These are phyloP conservation scores for Perizoma affinitatum DNA, from an alignment of 2,888 invertebrate species.

Conservation along the genomic window DNA sequence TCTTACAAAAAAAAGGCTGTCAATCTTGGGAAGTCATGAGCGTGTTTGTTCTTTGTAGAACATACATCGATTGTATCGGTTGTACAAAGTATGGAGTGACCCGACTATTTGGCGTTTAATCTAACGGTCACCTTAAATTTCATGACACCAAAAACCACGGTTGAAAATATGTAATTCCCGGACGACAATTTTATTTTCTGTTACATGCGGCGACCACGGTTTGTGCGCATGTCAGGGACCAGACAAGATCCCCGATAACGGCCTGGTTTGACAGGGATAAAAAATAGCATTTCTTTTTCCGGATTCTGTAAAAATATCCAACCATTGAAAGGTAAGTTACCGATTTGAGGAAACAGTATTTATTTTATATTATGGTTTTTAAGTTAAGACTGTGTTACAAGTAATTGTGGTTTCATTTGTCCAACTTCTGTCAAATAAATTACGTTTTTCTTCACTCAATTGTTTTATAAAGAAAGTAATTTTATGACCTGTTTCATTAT, in stretches of 20 bases:
- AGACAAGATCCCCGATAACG: conserved; percentile 36
- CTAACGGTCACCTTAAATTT: conserved; percentile 43
- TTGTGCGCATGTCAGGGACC: conserved; percentile 30
- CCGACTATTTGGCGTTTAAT: not conserved
- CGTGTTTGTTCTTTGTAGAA: too few relatives aligned
- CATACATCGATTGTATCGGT: too few relatives aligned
- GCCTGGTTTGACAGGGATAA: conserved; percentile 28
- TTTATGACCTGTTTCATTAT: too few relatives aligned
- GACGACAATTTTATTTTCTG: conserved; percentile 49
- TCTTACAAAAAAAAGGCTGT: too few relatives aligned
- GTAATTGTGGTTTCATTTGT: too few relatives aligned
- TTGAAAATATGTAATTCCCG: conserved; percentile 55
- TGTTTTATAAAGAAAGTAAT: too few relatives aligned
- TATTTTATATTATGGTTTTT: too few relatives aligned
- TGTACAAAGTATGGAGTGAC: not conserved
- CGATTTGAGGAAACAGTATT: too few relatives aligned
- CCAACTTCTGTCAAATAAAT: too few relatives aligned
- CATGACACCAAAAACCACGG: conserved; percentile 51
- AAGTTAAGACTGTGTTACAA: too few relatives aligned
- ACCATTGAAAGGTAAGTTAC: not conserved
- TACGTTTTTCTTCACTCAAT: too few relatives aligned
- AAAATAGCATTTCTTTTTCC: conserved; percentile 23
- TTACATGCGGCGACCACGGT: conserved; percentile 39
- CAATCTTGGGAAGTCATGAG: too few relatives aligned
- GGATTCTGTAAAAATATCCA: conserved; percentile 8